Conservation (phyloP, 1,140 invertebrate species). For the Dreissena rostriformis region DNA sequence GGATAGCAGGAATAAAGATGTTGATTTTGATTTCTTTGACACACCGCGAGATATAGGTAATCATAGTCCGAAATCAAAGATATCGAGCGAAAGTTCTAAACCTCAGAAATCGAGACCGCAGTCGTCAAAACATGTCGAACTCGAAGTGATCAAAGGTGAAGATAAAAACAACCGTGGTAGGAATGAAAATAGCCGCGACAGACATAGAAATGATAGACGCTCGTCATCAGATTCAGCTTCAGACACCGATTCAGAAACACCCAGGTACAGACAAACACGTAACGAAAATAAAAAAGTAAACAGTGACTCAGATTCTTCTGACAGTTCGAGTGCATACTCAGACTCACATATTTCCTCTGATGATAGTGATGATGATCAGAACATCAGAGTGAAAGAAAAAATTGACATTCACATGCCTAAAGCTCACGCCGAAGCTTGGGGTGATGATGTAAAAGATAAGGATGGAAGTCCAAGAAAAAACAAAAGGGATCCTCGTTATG, state of each 20-base stretch:
- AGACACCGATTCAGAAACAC: slow-evolving; percentile 51
- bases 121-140: slow-evolving; percentile 46
- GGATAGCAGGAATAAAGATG: slow-evolving; percentile 28
- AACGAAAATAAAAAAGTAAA: slow-evolving; percentile 3
- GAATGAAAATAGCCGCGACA: no score
- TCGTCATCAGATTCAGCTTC: slow-evolving; percentile 24
- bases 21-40: slow-evolving; percentile 75
- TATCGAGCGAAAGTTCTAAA: slow-evolving; percentile 13
- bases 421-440: slow-evolving; percentile 43
- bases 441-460: slow-evolving; percentile 7
- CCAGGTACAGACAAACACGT: background rate
- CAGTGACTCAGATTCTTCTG: slow-evolving; percentile 7
- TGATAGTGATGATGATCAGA: slow-evolving; percentile 38
- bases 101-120: slow-evolving; percentile 7
- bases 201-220: no score
- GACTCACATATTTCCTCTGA: slow-evolving; percentile 61
- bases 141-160: slow-evolving; percentile 23
- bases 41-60: slow-evolving; percentile 60
- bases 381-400: slow-evolving; percentile 51
- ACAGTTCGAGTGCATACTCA: slow-evolving; percentile 68
- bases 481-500: slow-evolving; percentile 14
- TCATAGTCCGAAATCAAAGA: slow-evolving; percentile 25
- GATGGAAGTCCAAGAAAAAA: slow-evolving; percentile 10
- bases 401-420: slow-evolving; percentile 44
- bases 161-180: slow-evolving; percentile 4